Base-by-base conservation (phyloP, 35 echinoderm and acorn worm genomes). In the Stichopus chloronotus region DNA sequence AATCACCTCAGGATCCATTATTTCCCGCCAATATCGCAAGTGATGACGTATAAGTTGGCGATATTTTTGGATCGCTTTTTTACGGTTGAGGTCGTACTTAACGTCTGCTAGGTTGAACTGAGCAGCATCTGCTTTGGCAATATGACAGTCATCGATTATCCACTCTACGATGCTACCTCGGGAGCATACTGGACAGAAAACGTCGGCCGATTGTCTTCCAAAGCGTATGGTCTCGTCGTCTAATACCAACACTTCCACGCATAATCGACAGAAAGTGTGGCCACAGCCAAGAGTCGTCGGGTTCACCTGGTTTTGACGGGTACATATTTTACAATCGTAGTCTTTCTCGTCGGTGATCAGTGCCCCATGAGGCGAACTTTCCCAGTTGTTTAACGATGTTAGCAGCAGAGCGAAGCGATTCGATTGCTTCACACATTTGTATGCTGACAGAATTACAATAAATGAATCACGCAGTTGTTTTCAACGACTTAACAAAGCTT, bases 261-360 rank as follows among this genome's bases (percentile, higher is more conserved):
- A 89, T 30, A 63, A 25, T 5, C 65, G 59, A 72, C 87, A 89
- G 60, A 89, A 89, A 13, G 87, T 89, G 61, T 89, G 87, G n/a
- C 87, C 87, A 72, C 87, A 89, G n/a, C 61, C 12, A 24, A 89
- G 60, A 55, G 57, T 89, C 60, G 43, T 30, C 10, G 87, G 87
- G 25, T 89, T 89, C 13, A 89, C 13, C 21, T 60, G 59, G 21
- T 11, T 8, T 7, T 59, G 87, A 23, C 87, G 59, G 53, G 87
- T 89, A 16, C 87, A 89, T 7, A 89, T 89, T 72, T 59, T 89
- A n/a, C 87, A 89, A 43, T 89, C 87, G 14, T n/a, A 11, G 5
- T 71, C 6, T 61, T 63, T 54, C 17, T 17, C 65, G 5, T 89
- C 60, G 13, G 5, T 24, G 19, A 71, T 43, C 30, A 43, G 30